Base-by-base conservation (phyloP, 2,797 vertebrate genomes). In the Pseudochromis fuscus region DNA sequence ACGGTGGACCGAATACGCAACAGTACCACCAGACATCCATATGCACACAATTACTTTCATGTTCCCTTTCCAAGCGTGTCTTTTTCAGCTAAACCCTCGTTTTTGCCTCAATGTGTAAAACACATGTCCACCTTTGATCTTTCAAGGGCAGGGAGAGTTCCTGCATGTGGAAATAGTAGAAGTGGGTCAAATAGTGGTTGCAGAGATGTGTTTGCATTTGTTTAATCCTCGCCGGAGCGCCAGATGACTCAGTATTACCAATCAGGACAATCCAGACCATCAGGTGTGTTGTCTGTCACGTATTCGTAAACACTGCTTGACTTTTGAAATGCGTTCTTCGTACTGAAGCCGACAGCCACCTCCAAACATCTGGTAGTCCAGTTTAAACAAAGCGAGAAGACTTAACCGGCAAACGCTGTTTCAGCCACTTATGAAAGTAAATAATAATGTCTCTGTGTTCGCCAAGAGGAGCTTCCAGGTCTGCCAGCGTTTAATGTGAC, bases 101-200 rank as follows among this genome's bases (percentile, higher is more conserved):
- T 2, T 71, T 71, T 48, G 27, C 72, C 72, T 72, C 81, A 87
- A 87, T 90, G 80, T 92, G 86, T 81, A 85, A 28, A 77, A 76
- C 91, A 92, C 79, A 86, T 90, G 89, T 83, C 67, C 78, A 75
- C 74, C 71, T 60, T 76, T 83, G 79, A 87, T 84, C 64, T 73
- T 56, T 68, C 53, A 49, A 74, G 79, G 82, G 31, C 55, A 66
- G 56, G 31, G 23, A 61, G 58, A 67, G 77, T 72, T 73, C 73
- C 76, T 80, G 67, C 83, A 55, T 75, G 78, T 83, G 86, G 84
- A 88, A 86, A 76, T 59, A 33, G 62, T 33, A 67, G 60, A 85
- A 85, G 40, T 64, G 67, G 87, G 84, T 90, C 89, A 89, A 53
- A 30, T 19, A 19, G 23, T 70, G 61, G 44, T 45, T 59, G 45